Conservation (phyloP, 1,140 invertebrate genomes). For the Lethrus apterus region DNA sequence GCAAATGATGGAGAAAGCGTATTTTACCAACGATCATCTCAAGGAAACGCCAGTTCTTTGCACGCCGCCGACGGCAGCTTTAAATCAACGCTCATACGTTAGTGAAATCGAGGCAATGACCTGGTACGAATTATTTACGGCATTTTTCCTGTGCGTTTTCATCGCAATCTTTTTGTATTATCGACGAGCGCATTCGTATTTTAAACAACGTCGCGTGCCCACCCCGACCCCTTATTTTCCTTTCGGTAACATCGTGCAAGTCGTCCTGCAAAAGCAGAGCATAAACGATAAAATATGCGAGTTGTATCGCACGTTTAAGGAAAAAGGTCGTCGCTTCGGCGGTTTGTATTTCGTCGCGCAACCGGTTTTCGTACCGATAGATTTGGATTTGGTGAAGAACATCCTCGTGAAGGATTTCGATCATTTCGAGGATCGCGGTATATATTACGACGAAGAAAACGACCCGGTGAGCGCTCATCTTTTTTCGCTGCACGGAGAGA, state of each 20-base stretch:
- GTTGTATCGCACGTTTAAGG: constrained; percentile 13
- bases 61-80: neutral
- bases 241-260: constrained; percentile 35
- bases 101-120: constrained; percentile 2
- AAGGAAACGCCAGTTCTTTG: neutral
- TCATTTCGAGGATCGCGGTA: constrained; percentile 46
- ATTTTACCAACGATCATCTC: constrained; percentile 3
- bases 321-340: constrained; percentile 27
- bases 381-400: constrained; percentile 52
- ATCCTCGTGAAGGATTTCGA: constrained; percentile 48
- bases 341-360: constrained; percentile 46
- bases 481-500: constrained; percentile 44
- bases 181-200: constrained; percentile 34
- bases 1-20: no score
- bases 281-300: constrained; percentile 35
- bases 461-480: constrained; percentile 50
- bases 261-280: constrained; percentile 32
- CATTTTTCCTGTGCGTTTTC: neutral
- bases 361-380: constrained; percentile 44
- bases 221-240: constrained; percentile 35
- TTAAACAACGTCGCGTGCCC: constrained; percentile 39
- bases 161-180: constrained; percentile 27
- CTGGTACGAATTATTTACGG: neutral
- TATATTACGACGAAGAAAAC: constrained; percentile 42
- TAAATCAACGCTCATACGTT: neutral